Evolutionary conservation across 2,888 invertebrate species (phyloP).

Genomic region (Andrena marginata): DNA sequence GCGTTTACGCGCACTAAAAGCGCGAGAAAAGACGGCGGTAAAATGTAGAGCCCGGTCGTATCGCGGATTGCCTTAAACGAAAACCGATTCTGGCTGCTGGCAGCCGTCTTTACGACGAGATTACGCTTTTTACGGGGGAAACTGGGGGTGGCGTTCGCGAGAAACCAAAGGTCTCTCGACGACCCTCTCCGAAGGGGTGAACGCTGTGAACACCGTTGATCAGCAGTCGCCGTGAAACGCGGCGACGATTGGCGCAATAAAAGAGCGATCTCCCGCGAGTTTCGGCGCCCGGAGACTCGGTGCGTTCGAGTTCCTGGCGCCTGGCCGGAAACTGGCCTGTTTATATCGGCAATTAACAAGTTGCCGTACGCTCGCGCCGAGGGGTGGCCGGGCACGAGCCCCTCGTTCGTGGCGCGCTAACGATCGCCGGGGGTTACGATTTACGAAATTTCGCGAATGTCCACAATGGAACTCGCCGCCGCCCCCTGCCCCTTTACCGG

Average conservation of each 20-base stretch:
- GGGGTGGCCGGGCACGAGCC: slow-evolving; percentile 37
- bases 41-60: background rate
- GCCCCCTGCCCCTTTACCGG: background rate
- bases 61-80: slow-evolving; percentile 33
- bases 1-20: slow-evolving; percentile 45
- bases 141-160: background rate
- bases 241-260: slow-evolving; percentile 74
- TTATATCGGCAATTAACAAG: slow-evolving; percentile 81
- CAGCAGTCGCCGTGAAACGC: slow-evolving; percentile 68
- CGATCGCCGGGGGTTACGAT: slow-evolving; percentile 64
- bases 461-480: slow-evolving; percentile 40
- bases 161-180: background rate
- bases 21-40: slow-evolving; percentile 13
- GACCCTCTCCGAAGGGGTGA: background rate
- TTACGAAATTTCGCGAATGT: slow-evolving; percentile 68
- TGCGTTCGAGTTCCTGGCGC: slow-evolving; percentile 52
- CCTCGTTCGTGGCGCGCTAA: slow-evolving; percentile 64
- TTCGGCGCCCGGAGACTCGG: slow-evolving; percentile 41
- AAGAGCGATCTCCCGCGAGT: slow-evolving; percentile 52
- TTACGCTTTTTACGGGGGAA: slow-evolving; percentile 28
- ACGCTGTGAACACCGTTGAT: slow-evolving; percentile 47
- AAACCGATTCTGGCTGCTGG: slow-evolving; percentile 28
- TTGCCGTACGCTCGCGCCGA: slow-evolving; percentile 61
- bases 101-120: slow-evolving; percentile 39
- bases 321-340: slow-evolving; percentile 75